Evolutionary conservation across 1,140 invertebrate genomes (phyloP).

Genomic region (Arion vulgaris): DNA sequence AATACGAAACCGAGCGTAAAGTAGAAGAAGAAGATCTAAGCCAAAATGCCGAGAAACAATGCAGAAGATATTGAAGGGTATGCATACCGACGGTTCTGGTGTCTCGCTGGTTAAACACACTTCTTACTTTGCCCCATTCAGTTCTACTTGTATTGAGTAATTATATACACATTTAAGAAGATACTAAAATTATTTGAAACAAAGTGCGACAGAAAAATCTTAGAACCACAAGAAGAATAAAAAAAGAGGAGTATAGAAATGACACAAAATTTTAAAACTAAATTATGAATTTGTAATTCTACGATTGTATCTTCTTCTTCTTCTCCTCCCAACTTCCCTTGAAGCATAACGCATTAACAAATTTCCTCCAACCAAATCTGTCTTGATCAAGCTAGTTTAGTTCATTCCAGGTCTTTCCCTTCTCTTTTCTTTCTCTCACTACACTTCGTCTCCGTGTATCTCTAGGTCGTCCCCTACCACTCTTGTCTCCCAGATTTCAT

Average conservation of each 20-base stretch:
- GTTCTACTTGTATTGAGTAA: not conserved
- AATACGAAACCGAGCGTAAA: too few relatives aligned
- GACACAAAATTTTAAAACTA: not conserved
- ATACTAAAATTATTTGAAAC: too few relatives aligned
- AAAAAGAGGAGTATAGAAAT: not conserved
- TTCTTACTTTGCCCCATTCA: not conserved
- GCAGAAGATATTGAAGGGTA: too few relatives aligned
- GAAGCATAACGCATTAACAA: too few relatives aligned
- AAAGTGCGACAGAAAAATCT: too few relatives aligned
- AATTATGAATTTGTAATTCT: not conserved
- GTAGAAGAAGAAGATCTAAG: too few relatives aligned
- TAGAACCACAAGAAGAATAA: not conserved
- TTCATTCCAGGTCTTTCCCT: not conserved
- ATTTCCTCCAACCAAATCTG: not conserved
- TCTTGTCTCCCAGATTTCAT: not conserved
- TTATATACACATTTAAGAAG: too few relatives aligned
- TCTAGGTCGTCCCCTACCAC: not conserved
- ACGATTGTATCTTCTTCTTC: not conserved
- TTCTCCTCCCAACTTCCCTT: not conserved
- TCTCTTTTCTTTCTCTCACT: not conserved
- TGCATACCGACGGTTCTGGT: too few relatives aligned
- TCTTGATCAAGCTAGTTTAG: too few relatives aligned
- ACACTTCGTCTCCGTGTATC: too few relatives aligned
- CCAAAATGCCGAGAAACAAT: too few relatives aligned
- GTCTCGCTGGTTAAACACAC: too few relatives aligned